These are phyloP conservation scores for Hirtodrosophila cameraria DNA, from an alignment of 2,888 invertebrate genomes.

Conservation along the genomic window DNA sequence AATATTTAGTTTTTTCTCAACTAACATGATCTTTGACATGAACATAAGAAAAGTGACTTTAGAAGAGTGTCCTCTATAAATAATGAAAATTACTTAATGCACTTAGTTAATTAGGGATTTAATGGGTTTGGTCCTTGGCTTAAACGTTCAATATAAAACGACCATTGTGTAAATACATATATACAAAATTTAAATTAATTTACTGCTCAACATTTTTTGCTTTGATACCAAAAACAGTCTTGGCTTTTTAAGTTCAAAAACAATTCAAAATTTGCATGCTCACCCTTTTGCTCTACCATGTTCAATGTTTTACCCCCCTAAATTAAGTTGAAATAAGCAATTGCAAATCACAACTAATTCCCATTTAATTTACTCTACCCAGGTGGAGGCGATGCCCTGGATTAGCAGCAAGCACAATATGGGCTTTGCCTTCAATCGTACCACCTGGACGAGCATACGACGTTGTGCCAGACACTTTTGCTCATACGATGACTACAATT, in stretches of 20 bases:
- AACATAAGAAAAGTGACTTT: too few relatives aligned
- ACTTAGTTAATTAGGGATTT: not conserved
- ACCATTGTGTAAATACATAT: too few relatives aligned
- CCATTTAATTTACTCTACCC: too few relatives aligned
- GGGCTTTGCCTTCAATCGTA: conserved; percentile 97
- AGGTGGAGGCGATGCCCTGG: conserved; percentile 97
- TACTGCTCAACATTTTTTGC: not conserved
- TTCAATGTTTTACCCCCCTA: conserved; percentile 24
- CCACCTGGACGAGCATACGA: conserved; percentile 93
- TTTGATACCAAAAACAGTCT: conserved; percentile 10
- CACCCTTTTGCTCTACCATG: conserved; percentile 4
- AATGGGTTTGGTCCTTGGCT: too few relatives aligned
- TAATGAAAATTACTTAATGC: conserved; percentile 3
- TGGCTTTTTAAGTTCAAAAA: conserved; percentile 20
- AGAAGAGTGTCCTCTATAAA: not conserved
- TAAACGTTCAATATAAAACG: too few relatives aligned
- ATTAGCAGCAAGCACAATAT: conserved; percentile 99
- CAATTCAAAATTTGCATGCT: conserved; percentile 59
- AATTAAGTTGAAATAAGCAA: not conserved
- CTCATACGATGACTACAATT: conserved; percentile 99
- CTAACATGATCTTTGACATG: too few relatives aligned
- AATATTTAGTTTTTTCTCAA: too few relatives aligned
- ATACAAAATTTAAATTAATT: not conserved
- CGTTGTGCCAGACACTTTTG: conserved; percentile 94
- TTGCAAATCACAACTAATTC: not conserved